phyloP scores from a whole-genome alignment of 2,888 invertebrate genomes.

The Acanthosepion esculentum region DNA sequence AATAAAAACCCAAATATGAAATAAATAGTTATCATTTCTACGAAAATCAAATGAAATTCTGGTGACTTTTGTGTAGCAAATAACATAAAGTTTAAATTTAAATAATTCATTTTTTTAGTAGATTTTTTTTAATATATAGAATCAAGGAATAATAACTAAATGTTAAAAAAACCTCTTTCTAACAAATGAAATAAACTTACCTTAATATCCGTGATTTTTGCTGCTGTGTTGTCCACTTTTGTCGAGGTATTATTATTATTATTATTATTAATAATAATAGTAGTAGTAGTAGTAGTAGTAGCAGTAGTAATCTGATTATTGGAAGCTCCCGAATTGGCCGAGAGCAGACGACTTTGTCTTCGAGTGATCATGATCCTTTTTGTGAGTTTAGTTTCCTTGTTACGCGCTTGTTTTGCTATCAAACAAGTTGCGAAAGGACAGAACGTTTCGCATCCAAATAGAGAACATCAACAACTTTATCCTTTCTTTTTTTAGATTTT shows the following conservation, averaged over 20 bases:
- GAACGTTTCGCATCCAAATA: neutral
- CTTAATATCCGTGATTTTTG: neutral
- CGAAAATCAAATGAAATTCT: too few relatives aligned
- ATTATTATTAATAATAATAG: too few relatives aligned
- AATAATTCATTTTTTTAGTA: too few relatives aligned
- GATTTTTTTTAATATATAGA: too few relatives aligned
- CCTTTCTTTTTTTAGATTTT: too few relatives aligned
- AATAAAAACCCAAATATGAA: too few relatives aligned
- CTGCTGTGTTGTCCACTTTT: neutral
- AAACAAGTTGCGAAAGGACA: slow-evolving; percentile 6
- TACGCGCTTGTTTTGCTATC: neutral
- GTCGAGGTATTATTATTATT: neutral
- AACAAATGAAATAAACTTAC: neutral
- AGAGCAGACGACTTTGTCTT: neutral
- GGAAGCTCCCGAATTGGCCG: neutral
- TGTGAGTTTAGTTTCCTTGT: neutral
- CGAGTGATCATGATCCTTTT: slow-evolving; percentile 17
- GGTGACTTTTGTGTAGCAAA: too few relatives aligned
- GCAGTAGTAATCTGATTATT: neutral
- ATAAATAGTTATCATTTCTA: too few relatives aligned
- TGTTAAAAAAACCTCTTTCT: too few relatives aligned
- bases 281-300: neutral
- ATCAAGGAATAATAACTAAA: too few relatives aligned
- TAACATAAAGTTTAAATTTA: too few relatives aligned
- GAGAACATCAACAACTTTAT: neutral